Conservation (phyloP, 2,113 vertebrate genomes). For the Nothoprocta pentlandii region DNA sequence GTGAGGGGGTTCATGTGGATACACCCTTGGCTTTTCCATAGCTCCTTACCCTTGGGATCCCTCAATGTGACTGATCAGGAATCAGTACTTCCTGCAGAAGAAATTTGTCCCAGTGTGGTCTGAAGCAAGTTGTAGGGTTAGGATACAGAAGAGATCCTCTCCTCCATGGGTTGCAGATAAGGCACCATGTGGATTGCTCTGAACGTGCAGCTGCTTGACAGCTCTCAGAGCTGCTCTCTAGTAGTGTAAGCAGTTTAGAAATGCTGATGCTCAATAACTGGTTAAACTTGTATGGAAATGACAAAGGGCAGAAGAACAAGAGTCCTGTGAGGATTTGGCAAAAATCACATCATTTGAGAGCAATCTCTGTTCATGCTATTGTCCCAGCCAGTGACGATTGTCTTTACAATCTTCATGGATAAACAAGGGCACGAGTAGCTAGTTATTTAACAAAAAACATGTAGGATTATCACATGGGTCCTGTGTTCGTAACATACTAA, state of each 20-base stretch:
- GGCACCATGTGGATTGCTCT: no score
- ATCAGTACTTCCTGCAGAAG: background rate
- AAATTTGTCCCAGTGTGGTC: background rate
- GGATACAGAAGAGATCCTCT: background rate
- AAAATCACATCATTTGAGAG: background rate
- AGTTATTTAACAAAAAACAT: background rate
- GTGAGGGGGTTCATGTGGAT: background rate
- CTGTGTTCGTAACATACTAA: background rate
- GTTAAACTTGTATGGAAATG: background rate
- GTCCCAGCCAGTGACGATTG: background rate
- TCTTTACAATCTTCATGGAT: background rate
- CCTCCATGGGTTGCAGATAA: background rate
- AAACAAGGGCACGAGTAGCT: background rate
- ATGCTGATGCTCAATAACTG: background rate
- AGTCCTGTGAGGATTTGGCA: background rate
- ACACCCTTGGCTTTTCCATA: background rate
- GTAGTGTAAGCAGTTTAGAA: background rate
- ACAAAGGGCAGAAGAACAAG: background rate
- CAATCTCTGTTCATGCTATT: background rate
- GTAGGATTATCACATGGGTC: rapidly evolving
- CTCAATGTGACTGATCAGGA: background rate
- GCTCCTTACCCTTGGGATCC: rapidly evolving
- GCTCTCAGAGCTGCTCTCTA: rapidly evolving
- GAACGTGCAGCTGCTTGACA: background rate
- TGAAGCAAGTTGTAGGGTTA: background rate